Evolutionary conservation across 2,797 vertebrate genomes (phyloP).

Genomic region (Pithecia hirsuta): DNA sequence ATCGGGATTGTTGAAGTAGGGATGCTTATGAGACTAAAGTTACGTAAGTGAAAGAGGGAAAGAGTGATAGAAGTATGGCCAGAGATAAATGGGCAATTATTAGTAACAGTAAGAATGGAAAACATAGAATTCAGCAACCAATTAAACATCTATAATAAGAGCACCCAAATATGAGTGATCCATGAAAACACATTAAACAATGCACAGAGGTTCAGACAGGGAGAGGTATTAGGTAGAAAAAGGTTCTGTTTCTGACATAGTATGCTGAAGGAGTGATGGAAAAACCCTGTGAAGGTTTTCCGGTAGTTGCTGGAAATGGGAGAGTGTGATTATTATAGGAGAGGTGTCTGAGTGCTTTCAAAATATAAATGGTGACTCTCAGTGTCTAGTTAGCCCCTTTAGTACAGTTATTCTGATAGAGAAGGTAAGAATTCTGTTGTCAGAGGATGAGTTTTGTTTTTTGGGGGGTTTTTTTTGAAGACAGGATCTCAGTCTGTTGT

Average conservation of each 20-base stretch:
- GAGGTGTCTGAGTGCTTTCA: constrained; percentile 3
- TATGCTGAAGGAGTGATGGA: background rate
- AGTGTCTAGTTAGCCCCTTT: constrained; percentile 34
- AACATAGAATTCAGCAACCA: background rate
- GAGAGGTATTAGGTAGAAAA: background rate
- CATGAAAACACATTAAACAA: background rate
- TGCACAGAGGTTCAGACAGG: background rate
- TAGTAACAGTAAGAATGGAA: constrained; percentile 2
- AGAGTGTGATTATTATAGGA: constrained; percentile 9
- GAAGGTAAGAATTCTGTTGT: constrained; percentile 17
- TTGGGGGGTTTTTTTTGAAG: background rate
- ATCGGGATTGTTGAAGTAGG: background rate
- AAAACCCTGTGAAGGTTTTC: background rate
- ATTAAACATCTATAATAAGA: background rate
- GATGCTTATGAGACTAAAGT: background rate
- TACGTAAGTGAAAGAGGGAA: background rate
- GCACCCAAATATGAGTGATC: constrained; percentile 10
- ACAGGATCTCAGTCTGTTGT: background rate
- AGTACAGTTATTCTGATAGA: constrained; percentile 21
- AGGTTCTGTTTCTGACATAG: constrained; percentile 23
- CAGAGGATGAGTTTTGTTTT: background rate
- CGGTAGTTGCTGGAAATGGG: constrained; percentile 8
- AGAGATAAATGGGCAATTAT: background rate
- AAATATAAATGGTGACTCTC: background rate
- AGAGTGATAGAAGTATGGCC: background rate